These are phyloP conservation scores for Phthorimaea operculella DNA, from an alignment of 1,140 invertebrate species.

Conservation along the genomic window DNA sequence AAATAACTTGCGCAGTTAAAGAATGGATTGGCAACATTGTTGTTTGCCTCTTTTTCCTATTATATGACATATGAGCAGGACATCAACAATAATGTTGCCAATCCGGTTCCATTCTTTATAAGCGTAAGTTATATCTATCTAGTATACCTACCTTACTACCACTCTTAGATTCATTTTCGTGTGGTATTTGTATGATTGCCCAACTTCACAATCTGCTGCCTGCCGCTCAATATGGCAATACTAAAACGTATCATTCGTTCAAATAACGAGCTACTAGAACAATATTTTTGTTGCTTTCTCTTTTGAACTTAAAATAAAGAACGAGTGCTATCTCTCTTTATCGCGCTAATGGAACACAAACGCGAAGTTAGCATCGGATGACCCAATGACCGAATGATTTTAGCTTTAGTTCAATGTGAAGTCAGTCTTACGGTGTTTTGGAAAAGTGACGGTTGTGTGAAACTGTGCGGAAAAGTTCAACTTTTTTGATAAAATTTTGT, in stretches of 20 bases:
- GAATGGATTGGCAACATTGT: too few species aligned
- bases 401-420: constrained; percentile 22
- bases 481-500: constrained; percentile 40
- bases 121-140: too few species aligned
- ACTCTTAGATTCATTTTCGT: neutral
- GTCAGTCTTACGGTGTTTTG: constrained; percentile 47
- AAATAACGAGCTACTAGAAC: neutral
- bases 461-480: constrained; percentile 36
- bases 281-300: neutral
- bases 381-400: neutral
- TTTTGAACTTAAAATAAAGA: neutral
- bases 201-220: too few species aligned
- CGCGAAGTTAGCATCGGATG: constrained; percentile 14
- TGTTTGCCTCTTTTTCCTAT: too few species aligned
- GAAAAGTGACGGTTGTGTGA: constrained; percentile 48
- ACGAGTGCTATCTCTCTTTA: neutral
- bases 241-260: neutral
- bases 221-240: neutral
- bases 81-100: too few species aligned
- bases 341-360: neutral
- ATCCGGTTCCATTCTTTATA: too few species aligned
- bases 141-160: too few species aligned
- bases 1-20: too few species aligned
- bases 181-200: too few species aligned
- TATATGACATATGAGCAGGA: too few species aligned